These are phyloP conservation scores for Pristionchus japonicus DNA, from an alignment of 2,888 invertebrate genomes.

Conservation along the genomic window DNA sequence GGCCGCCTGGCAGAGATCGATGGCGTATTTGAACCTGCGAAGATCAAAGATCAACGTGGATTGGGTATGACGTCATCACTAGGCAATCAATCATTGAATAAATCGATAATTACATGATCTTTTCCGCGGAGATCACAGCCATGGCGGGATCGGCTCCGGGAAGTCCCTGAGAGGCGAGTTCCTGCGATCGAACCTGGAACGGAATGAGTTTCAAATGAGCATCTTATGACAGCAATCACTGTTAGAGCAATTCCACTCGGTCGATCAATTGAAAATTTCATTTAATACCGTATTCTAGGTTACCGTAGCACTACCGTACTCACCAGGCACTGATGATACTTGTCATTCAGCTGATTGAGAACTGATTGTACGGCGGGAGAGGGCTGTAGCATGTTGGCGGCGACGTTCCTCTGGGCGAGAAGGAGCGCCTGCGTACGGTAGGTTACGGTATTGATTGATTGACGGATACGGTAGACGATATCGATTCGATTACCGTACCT, in stretches of 20 bases:
- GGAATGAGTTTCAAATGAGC: background rate
- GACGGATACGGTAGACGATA: background rate
- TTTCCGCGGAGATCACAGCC: conserved; percentile 87
- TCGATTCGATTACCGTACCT: conserved; percentile 84
- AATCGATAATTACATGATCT: conserved; percentile 82
- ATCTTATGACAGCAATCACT: too few species aligned
- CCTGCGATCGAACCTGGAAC: conserved; percentile 83
- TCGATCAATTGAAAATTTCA: too few species aligned
- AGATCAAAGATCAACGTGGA: background rate
- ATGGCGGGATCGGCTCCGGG: conserved; percentile 80
- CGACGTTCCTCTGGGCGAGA: conserved; percentile 65
- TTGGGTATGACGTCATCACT: too few species aligned
- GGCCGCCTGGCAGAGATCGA: conserved; percentile 97
- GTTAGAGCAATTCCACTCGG: too few species aligned
- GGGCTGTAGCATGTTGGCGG: conserved; percentile 84
- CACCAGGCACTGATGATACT: conserved; percentile 89
- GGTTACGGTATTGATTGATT: background rate
- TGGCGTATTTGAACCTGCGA: conserved; percentile 89
- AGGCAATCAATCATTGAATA: background rate
- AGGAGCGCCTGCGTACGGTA: background rate
- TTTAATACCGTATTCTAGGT: background rate
- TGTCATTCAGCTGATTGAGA: conserved; percentile 89
- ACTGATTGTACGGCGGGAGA: conserved; percentile 87
- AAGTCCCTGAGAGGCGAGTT: conserved; percentile 80
- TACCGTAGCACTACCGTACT: conserved; percentile 76